A percentile compares a stretch with the other conserved stretches of the same genome.
Conservation (phyloP, 2,888 invertebrate genomes). For the Alcis repandata region DNA sequence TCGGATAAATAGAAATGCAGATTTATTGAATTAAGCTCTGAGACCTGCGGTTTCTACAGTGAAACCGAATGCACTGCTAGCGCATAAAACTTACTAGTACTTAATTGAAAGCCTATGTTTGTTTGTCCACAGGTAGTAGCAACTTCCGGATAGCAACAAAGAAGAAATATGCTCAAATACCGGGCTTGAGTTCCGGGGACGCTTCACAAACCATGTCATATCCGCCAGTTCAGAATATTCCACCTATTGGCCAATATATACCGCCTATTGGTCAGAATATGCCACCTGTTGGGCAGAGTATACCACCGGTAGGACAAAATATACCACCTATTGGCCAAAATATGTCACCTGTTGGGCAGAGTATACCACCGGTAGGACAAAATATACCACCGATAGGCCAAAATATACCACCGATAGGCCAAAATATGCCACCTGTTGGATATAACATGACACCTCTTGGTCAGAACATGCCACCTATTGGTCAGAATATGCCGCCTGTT, state of each 20-base stretch:
- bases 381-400: conserved; percentile 23
- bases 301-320: conserved; percentile 5
- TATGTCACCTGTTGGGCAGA: conserved; percentile 5
- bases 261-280: conserved; percentile 24
- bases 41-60: no score
- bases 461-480: conserved; percentile 15
- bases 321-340: conserved; percentile 1
- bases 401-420: neutral
- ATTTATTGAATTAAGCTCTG: no score
- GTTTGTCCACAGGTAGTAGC: conserved; percentile 78
- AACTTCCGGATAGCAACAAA: conserved; percentile 89
- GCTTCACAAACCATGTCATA: conserved; percentile 47
- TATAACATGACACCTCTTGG: neutral
- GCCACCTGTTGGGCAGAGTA: conserved; percentile 8
- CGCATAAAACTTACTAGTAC: no score
- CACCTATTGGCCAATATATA: conserved; percentile 16
- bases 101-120: conserved; percentile 36
- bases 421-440: neutral
- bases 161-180: conserved; percentile 93
- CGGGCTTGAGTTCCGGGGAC: conserved; percentile 88
- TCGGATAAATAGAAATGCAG: no score
- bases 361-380: conserved; percentile 24
- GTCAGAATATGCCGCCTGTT: conserved; percentile 15
- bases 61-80: no score
- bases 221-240: neutral